Evolutionary conservation across 2,113 vertebrate species (phyloP).

Genomic region (Urocolius indicus): DNA sequence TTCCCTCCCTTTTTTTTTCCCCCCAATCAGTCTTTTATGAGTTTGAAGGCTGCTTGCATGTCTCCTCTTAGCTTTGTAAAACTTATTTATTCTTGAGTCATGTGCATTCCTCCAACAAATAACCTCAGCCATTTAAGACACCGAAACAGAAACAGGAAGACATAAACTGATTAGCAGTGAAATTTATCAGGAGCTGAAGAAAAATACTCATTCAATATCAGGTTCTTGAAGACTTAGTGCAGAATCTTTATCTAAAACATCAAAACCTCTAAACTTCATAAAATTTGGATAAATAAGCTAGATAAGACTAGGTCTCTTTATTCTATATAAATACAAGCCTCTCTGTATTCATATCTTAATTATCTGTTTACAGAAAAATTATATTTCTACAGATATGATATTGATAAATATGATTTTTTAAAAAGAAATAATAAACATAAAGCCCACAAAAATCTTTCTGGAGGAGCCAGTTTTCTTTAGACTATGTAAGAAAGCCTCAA

Average conservation of each 20-base stretch:
- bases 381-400: neutral
- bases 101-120: neutral
- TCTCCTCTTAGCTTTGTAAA: neutral
- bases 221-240: neutral
- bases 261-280: neutral
- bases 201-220: neutral
- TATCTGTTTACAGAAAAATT: neutral
- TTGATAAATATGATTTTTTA: neutral
- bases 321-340: neutral
- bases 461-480: neutral
- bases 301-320: neutral
- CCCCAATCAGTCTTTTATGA: neutral
- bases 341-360: neutral
- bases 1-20: rapidly evolving
- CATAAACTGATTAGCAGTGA: neutral
- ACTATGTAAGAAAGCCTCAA: neutral
- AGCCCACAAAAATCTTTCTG: neutral
- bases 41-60: neutral
- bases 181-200: neutral
- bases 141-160: neutral
- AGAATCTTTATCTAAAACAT: neutral
- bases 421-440: neutral
- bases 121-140: neutral
- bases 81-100: neutral
- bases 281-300: neutral